Base-by-base conservation (phyloP, 1,140 invertebrate genomes). In the Scylla paramamosain region DNA sequence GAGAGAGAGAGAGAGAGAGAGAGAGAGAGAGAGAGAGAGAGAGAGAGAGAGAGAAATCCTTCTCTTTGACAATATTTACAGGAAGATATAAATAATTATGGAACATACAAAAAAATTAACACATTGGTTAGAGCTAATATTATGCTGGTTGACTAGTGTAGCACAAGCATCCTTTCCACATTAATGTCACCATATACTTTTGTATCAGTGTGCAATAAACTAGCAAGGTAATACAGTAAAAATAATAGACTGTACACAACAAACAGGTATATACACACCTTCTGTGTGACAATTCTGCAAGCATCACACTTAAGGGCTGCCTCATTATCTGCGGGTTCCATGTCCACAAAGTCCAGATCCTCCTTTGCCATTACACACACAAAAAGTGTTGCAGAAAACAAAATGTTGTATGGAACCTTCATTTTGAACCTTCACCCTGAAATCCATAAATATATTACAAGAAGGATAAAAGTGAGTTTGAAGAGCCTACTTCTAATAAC, bases 281-380 rank as follows among this genome's bases (percentile, higher is more conserved):
- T 90, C 10, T 28, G 10, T 46, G 88, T 32, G 25, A 90, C 45
- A 28, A 52, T 29, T 28, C 10, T 90, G 39, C 88, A 90, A 0
- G 88, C 88, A 90, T 90, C 88, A 90, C 88, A 90, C 48, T 90
- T 90, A 10, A 46, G 48, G 25, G 88, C 88, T 14, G 29, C 29
- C 48, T 90, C 39, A 14, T 12, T 28, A 12, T 39, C 88, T 48
- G 20, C 28, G 4, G 48, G 7, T 45, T 90, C 88, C 0, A 39
- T 90, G 28, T 90, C 88, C 28, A 90, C 28, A 25, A 90, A 46
- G 39, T 90, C 88, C n/a, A 90, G n/a, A 90, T 90, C 88, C 29
- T n/a, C 31, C 39, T 52, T 77, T n/a, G 20, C 39, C 6, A 90
- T 90, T 46, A 52, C 46, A 28, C 88, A 28, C n/a, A 90, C 39